Evolutionary conservation across 2,797 vertebrate genomes (phyloP).

Genomic region (Hyperoplus immaculatus): DNA sequence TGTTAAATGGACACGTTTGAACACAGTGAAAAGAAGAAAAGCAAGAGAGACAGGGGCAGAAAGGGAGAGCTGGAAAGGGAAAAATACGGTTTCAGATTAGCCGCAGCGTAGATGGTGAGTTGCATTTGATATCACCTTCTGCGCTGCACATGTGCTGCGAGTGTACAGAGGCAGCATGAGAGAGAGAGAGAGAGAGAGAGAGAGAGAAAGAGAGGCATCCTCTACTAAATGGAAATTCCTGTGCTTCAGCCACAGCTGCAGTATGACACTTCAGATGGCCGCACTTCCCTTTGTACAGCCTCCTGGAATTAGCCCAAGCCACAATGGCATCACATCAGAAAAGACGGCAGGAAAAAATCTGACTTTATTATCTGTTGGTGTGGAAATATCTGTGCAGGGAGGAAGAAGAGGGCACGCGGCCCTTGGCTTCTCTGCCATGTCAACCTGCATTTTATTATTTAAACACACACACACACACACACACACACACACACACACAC

Average conservation of each 20-base stretch:
- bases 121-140: constrained; percentile 94
- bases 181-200: constrained; percentile 22
- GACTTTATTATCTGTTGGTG: constrained; percentile 89
- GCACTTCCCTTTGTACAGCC: constrained; percentile 90
- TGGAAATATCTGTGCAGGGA: constrained; percentile 84
- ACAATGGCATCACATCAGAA: constrained; percentile 94
- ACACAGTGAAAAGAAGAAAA: constrained; percentile 8
- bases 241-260: constrained; percentile 90
- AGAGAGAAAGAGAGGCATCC: constrained; percentile 73
- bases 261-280: constrained; percentile 94
- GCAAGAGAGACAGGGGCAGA: constrained; percentile 2
- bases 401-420: constrained; percentile 63
- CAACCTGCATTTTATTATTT: constrained; percentile 67
- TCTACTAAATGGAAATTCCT: constrained; percentile 88
- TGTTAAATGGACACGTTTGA: not conserved
- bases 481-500: constrained; percentile 17
- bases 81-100: constrained; percentile 59
- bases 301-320: constrained; percentile 94
- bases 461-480: constrained; percentile 34
- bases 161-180: constrained; percentile 47
- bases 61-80: constrained; percentile 15
- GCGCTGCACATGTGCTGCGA: constrained; percentile 90
- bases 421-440: constrained; percentile 67
- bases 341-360: constrained; percentile 81
- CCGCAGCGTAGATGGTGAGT: constrained; percentile 77